These are phyloP conservation scores for Oscheius myriophilus DNA, from an alignment of 2,888 invertebrate genomes.

Conservation along the genomic window DNA sequence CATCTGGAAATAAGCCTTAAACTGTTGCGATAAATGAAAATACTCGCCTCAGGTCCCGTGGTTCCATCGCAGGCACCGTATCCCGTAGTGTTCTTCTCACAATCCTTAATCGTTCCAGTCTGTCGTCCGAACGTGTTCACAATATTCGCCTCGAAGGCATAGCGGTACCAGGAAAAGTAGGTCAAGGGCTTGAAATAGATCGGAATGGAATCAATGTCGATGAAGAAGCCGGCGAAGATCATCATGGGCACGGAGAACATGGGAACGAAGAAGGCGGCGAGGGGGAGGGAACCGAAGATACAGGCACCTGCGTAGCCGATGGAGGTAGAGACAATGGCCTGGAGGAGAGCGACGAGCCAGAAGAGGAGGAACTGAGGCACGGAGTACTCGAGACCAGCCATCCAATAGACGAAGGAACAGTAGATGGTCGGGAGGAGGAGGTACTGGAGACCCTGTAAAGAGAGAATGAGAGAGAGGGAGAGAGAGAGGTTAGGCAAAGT, in stretches of 20 bases:
- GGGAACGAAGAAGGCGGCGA: conserved; percentile 38
- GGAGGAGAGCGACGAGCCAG: conserved; percentile 30
- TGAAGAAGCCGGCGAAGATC: conserved; percentile 79
- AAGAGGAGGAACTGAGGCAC: conserved; percentile 6
- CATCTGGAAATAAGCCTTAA: conserved; percentile 25
- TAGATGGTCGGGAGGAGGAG: conserved; percentile 84
- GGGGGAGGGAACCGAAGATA: conserved; percentile 33
- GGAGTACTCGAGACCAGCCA: conserved; percentile 78
- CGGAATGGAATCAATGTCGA: conserved; percentile 53
- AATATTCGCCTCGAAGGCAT: conserved; percentile 67
- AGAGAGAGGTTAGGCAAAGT: neutral
- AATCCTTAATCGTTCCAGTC: conserved; percentile 28
- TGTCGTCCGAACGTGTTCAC: conserved; percentile 66
- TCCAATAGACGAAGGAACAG: conserved; percentile 84
- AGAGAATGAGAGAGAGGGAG: conserved; percentile 5
- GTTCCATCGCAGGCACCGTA: neutral
- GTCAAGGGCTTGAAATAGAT: conserved; percentile 68
- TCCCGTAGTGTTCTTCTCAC: neutral
- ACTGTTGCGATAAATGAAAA: neutral
- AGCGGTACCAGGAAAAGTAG: conserved; percentile 71
- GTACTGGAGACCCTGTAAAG: conserved; percentile 80
- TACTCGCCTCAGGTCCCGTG: neutral
- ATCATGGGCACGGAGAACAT: conserved; percentile 41
- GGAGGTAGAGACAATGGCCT: conserved; percentile 34
- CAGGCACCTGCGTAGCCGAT: conserved; percentile 40